These are phyloP conservation scores for Penelope pileata DNA, from an alignment of 2,113 vertebrate genomes.

Conservation along the genomic window DNA sequence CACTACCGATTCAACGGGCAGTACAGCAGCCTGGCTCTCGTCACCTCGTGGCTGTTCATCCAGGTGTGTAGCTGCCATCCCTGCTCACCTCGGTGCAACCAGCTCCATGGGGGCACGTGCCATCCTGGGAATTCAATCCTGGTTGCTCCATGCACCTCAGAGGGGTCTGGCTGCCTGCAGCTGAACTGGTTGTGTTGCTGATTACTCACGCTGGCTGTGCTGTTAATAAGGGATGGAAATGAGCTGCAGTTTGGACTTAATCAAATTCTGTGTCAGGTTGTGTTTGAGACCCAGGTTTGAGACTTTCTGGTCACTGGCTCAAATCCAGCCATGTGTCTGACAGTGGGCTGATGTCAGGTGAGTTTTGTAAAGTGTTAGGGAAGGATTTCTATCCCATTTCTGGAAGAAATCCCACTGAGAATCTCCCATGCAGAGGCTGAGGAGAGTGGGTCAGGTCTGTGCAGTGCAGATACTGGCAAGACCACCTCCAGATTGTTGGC, in stretches of 20 bases:
- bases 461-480: neutral
- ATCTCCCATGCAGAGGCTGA: neutral
- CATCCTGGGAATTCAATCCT: fast-evolving
- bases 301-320: neutral
- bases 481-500: neutral
- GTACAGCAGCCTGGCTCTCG: conserved; percentile 96
- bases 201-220: neutral
- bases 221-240: neutral
- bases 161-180: fast-evolving
- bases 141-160: fast-evolving
- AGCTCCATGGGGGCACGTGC: fast-evolving
- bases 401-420: neutral
- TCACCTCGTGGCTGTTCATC: conserved; percentile 99
- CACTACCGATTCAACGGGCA: conserved; percentile 98
- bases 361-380: neutral
- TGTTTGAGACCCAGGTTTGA: neutral
- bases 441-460: neutral
- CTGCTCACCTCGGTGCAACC: fast-evolving
- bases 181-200: fast-evolving
- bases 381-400: neutral
- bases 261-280: neutral
- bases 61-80: conserved; percentile 79
- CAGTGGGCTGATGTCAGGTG: neutral
- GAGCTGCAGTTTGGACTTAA: neutral
- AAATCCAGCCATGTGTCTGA: neutral